phyloP scores from a whole-genome alignment of 2,797 vertebrate genomes.

The Eremophila alpestris region DNA sequence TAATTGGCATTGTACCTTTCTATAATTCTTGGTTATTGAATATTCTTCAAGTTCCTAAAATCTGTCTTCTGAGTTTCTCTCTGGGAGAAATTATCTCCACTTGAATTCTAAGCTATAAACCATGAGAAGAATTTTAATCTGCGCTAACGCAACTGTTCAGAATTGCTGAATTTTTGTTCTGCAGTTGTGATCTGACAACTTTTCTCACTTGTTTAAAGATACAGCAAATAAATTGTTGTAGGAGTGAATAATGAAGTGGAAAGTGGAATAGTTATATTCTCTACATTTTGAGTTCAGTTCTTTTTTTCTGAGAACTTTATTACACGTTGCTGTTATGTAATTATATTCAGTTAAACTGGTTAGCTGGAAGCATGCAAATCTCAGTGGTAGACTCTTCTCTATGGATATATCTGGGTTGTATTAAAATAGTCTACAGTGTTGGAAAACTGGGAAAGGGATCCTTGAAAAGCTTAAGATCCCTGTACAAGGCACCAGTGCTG shows the following conservation, averaged over 20 bases:
- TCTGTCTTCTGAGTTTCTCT: neutral
- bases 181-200: neutral
- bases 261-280: neutral
- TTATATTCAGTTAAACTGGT: neutral
- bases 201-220: neutral
- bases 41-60: neutral
- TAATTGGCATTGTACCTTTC: neutral
- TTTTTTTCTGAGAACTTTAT: neutral
- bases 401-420: neutral
- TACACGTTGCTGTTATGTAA: neutral
- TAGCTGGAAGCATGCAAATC: neutral
- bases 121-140: conserved; percentile 30
- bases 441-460: neutral
- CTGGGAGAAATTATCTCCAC: neutral
- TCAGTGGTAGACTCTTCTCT: neutral
- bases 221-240: neutral
- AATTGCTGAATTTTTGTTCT: conserved; percentile 10
- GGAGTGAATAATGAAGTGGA: neutral
- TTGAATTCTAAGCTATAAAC: neutral
- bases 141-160: neutral
- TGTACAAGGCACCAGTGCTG: neutral
- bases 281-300: neutral
- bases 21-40: neutral
- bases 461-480: neutral
- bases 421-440: neutral